Evolutionary conservation across 2,797 vertebrate species (phyloP), one percentile per base, ranked within the genome.

Genomic region (Mormyrus hasselquistii): DNA sequence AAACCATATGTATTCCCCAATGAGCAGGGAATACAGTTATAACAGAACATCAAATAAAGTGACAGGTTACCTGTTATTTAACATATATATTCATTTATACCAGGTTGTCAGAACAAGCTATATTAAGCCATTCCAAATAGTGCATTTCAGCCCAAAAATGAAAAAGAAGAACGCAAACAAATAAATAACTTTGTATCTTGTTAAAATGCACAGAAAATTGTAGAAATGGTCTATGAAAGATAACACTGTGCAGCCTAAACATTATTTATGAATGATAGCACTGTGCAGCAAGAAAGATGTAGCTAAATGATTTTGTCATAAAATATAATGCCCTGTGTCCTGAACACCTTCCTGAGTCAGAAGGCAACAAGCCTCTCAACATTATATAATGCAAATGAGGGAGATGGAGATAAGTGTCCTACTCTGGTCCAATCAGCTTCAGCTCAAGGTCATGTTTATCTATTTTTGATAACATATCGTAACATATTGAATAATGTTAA

Each of bases 381-480:
- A 82, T 82, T 44, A 82, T 47, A 22, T 44, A 82, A 82, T 82
- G 76, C 41, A 82, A 82, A 82, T 47, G 41, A 82, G 38, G 41
- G 16, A 82, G 76, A n/a, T 82, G 19, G 41, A 44, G 41, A 2
- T 82, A 82, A 82, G 41, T 47, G 76, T 82, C 76, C 38, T 82
- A 82, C 38, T 82, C 38, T 44, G 76, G 7, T 47, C 41, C 8
- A 47, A 47, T 44, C 41, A 47, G 73, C 29, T n/a, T 79, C 73
- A 79, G 76, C 76, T 47, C 76, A 82, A 82, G 76, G 76, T 82
- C 76, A 82, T 44, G 41, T 82, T 82, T 41, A 79, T 44, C 73
- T 79, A 79, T 82, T 82, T 44, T 82, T 47, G 76, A 82, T 82
- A 44, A 47, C 16, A 44, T 82, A 82, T 38, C 12, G 14, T 73